Percentiles rank a stretch among this genome's conserved stretches.
These are phyloP conservation scores for Nudaria mundana DNA, from an alignment of 2,888 invertebrate species.

Conservation along the genomic window DNA sequence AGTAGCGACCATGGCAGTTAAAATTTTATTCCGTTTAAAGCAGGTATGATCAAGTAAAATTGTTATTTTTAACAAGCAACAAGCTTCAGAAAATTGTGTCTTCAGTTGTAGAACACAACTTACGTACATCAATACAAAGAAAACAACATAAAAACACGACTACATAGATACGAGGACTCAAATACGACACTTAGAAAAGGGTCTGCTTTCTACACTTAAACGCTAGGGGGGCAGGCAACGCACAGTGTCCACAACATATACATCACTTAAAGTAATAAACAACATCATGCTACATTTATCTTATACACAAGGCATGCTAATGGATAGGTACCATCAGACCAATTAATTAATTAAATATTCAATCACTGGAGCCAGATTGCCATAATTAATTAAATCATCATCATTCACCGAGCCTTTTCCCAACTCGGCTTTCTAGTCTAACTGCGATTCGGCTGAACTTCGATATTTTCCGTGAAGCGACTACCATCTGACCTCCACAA, in stretches of 20 bases:
- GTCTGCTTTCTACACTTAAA: conserved; percentile 72
- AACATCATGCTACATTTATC: conserved; percentile 26
- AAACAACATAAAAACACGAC: conserved; percentile 16
- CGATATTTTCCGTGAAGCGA: too few relatives aligned
- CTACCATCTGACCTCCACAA: too few relatives aligned
- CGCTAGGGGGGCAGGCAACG: conserved; percentile 70
- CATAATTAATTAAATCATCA: too few relatives aligned
- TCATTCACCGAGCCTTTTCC: too few relatives aligned
- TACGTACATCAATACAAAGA: background rate
- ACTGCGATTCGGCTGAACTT: too few relatives aligned
- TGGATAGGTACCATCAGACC: background rate
- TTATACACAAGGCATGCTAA: conserved; percentile 33
- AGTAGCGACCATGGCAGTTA: too few relatives aligned
- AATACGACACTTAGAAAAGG: conserved; percentile 31
- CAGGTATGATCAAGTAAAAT: too few relatives aligned
- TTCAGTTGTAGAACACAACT: background rate
- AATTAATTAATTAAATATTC: too few relatives aligned
- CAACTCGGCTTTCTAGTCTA: too few relatives aligned
- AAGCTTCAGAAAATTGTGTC: background rate
- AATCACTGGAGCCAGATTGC: too few relatives aligned
- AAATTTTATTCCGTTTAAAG: too few relatives aligned
- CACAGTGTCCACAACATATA: conserved; percentile 56
- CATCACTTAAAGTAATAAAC: conserved; percentile 30
- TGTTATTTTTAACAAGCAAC: background rate
- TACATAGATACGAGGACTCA: conserved; percentile 29